Evolutionary conservation across 2,888 invertebrate species (phyloP).

Genomic region (Resseliella maxima): DNA sequence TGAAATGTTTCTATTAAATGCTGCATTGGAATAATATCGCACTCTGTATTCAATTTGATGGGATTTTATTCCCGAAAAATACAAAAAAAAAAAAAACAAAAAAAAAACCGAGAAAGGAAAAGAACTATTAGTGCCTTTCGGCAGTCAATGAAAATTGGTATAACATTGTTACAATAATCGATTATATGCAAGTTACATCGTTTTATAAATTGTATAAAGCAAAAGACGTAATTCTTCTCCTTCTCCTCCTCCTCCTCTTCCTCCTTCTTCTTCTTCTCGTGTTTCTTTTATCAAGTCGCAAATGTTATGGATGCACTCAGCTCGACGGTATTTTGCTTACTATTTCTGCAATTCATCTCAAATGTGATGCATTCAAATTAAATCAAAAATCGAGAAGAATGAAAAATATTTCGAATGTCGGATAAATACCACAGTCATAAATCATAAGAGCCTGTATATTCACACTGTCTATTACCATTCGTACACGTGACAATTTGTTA

Average conservation of each 20-base stretch:
- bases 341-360: background rate
- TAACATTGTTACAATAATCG: conserved; percentile 38
- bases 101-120: too few species aligned
- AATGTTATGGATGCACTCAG: background rate
- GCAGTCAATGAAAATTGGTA: conserved; percentile 19
- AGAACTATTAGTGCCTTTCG: background rate
- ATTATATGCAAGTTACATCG: background rate
- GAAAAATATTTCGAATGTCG: background rate
- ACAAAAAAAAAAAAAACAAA: too few species aligned
- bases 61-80: too few species aligned
- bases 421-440: conserved; percentile 23
- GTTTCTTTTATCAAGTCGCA: background rate
- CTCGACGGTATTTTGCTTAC: background rate
- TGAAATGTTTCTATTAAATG: too few species aligned
- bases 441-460: background rate
- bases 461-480: background rate
- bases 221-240: background rate
- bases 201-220: too few species aligned
- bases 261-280: background rate
- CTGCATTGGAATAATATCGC: too few species aligned
- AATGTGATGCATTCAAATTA: conserved; percentile 6
- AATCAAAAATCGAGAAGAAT: too few species aligned
- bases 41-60: background rate
- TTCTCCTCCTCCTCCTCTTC: background rate
- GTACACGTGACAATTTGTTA: conserved; percentile 29